Base-by-base conservation (phyloP, 2,797 vertebrate genomes). In the Phoeniculus purpureus region DNA sequence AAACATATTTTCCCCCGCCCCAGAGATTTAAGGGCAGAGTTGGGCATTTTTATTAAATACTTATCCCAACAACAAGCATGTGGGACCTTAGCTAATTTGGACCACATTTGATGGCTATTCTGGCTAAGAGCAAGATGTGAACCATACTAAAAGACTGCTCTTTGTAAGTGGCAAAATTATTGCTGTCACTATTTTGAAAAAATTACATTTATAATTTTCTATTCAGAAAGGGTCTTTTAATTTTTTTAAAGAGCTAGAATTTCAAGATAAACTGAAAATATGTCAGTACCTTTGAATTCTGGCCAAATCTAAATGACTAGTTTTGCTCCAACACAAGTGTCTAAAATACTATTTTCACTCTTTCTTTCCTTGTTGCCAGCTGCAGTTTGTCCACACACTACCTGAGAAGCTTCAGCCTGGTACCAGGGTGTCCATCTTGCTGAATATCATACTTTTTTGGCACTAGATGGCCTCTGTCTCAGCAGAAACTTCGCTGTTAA, bases 31-130 rank as follows among this genome's bases (percentile, higher is more conserved):
- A 80, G 8, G 45, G 21, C 4, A 80, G 20, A 64, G 3, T 29
- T 40, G 4, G 13, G 77, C 1, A 18, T 27, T 86, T 86, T 54
- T 51, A 5, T 54, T 34, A 37, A 31, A 27, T 27, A 16, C 70
- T 73, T 32, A 20, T 2, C 2, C 37, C 43, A 59, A n/a, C 7
- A n/a, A 29, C 2, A 64, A 75, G 10, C 19, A 1, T 1, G 1
- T 31, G 9, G 1, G 5, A 5, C 4, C 3, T 71, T 62, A 90
- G 77, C 13, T 34, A 50, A 70, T 40, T 58, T 4, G 15, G 3
- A 25, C 67, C 12, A 71, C 37, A 47, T 65, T 82, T 80, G 13
- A 16, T 26, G 34, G 7, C 8, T 27, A n/a, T 55, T 86, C 60
- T 76, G 22, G 15, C 23, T 32, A 47, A 56, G 23, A 60, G n/a